These are phyloP conservation scores for Tigriopus japonicus DNA, from an alignment of 1,140 invertebrate genomes.

Conservation along the genomic window DNA sequence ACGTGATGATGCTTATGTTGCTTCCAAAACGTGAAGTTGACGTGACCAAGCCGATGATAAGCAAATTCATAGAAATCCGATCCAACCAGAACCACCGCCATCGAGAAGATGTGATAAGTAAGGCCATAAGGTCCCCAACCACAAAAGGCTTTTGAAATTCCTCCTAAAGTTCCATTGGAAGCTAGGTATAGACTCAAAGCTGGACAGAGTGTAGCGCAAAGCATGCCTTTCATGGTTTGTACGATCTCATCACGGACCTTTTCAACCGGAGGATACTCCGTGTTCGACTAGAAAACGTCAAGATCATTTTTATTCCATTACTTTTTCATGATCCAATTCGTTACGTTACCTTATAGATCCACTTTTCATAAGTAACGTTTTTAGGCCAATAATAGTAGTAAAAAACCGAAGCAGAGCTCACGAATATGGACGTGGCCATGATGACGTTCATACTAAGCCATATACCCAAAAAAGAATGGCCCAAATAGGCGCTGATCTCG, in stretches of 20 bases:
- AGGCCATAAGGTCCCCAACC: neutral
- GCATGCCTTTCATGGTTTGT: slow-evolving; percentile 9
- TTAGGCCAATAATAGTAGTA: neutral
- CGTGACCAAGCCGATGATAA: neutral
- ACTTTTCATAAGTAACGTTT: neutral
- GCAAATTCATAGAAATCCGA: neutral
- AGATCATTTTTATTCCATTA: neutral
- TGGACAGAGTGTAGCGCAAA: slow-evolving; percentile 3
- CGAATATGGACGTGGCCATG: neutral
- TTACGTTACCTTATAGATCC: neutral
- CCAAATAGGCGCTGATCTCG: neutral
- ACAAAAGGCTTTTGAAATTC: neutral
- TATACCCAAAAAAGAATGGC: neutral
- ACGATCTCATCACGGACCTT: slow-evolving; percentile 4
- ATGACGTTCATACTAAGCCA: neutral
- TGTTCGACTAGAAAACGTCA: neutral
- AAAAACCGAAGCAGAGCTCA: neutral
- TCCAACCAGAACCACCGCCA: neutral
- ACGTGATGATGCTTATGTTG: slow-evolving; percentile 13
- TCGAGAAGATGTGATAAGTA: neutral
- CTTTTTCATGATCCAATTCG: neutral
- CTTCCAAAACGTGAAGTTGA: neutral
- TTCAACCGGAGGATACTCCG: neutral
- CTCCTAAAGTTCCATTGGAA: neutral
- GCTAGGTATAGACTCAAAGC: neutral